Evolutionary conservation across 2,797 vertebrate species (phyloP), one percentile per base, ranked within the genome.

Genomic region (Pitangus sulphuratus): DNA sequence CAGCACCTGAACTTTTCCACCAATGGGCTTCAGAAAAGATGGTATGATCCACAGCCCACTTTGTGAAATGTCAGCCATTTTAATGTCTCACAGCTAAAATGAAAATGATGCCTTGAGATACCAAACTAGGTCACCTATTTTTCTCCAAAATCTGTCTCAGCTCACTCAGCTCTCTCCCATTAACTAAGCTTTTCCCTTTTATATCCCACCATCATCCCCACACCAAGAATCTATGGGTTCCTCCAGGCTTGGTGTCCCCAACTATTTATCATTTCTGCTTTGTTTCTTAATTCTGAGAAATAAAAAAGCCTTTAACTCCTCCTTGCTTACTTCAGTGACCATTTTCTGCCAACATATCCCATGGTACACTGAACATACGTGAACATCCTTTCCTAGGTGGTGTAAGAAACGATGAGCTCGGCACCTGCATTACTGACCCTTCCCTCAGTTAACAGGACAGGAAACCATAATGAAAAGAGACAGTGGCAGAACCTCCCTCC

Each of bases 331-430:
- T 26, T 53, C 39, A 57, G 50, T 7, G 45, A 40, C 18, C 58
- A 10, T 44, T 66, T 75, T n/a, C 31, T 48, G 40, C 13, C 31
- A 47, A n/a, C 22, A 9, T 8, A 72, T 9, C 19, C 37, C n/a
- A 18, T 1, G 25, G 51, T 6, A 21, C 24, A 3, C 14, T 4
- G 11, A 25, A 19, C 2, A 1, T 1, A 13, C 1, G 11, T 17
- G 31, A 65, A 39, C 18, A 12, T 1, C 70, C 58, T 89, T 48
- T 40, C 70, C 56, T 40, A 44, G 35, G 0, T 37, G 33, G 26
- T 1, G 4, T 28, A 9, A 4, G 42, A 72, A 79, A 37, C 1
- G 0, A 76, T 15, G 44, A 65, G 69, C 50, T 25, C 1, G 1
- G 74, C 62, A 56, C 78, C 25, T 1, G 0, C 6, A 0, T 26